phyloP scores from a whole-genome alignment of 2,113 vertebrate genomes.

The Uria lomvia region DNA sequence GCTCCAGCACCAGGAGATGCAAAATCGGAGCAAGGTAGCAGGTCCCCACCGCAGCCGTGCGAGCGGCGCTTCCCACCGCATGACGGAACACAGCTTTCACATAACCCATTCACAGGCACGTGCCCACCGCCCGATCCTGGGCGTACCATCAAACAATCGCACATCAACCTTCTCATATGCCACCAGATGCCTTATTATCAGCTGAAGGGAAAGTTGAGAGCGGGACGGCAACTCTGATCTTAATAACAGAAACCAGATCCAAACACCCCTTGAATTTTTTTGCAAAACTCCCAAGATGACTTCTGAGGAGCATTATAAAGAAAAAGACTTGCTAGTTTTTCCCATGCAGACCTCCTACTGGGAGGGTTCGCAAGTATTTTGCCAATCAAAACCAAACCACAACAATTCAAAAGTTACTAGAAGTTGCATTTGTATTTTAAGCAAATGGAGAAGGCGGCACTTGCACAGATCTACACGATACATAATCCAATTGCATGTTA shows the following conservation, averaged over 20 bases:
- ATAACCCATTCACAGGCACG: fast-evolving
- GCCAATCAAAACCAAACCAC: background rate
- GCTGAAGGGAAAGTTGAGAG: background rate
- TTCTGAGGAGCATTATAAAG: background rate
- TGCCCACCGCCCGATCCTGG: background rate
- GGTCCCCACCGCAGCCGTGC: fast-evolving
- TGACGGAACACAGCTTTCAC: fast-evolving
- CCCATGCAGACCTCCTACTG: background rate
- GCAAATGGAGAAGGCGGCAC: background rate
- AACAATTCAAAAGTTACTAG: background rate
- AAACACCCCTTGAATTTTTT: background rate
- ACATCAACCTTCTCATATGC: background rate
- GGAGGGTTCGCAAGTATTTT: background rate
- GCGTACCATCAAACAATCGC: fast-evolving
- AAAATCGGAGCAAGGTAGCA: background rate
- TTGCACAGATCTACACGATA: background rate
- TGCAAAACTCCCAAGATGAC: background rate
- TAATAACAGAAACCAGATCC: background rate
- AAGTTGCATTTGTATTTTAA: background rate
- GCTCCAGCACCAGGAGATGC: background rate
- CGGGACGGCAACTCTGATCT: background rate
- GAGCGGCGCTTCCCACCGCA: fast-evolving
- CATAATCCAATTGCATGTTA: background rate
- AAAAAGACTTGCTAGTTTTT: background rate
- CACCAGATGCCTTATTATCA: background rate